Base-by-base conservation (phyloP, 2,797 vertebrate genomes). In the Rhinatrema bivittatum region DNA sequence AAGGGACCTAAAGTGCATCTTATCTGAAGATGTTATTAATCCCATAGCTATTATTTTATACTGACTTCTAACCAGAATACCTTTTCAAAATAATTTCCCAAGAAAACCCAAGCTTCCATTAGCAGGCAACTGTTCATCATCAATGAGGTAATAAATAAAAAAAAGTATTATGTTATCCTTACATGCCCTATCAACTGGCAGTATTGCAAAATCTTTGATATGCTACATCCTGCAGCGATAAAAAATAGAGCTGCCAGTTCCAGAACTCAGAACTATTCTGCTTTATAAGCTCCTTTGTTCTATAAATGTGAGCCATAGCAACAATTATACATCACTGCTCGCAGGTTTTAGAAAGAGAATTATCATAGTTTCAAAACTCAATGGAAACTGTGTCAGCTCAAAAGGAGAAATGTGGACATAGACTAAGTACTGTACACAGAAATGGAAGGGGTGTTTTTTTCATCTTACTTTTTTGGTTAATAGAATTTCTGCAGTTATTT, bases 331-430 rank as follows among this genome's bases (percentile, higher is more conserved):
- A 36, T 22, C 14, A 14, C 9, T 18, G 7, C 4, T 3, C 20
- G 18, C 4, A 3, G 0, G 0, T 11, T 28, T 10, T 4, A 4
- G 13, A 22, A 16, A 18, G 2, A 3, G 3, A n/a, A n/a, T n/a
- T n/a, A n/a, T n/a, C n/a, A n/a, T n/a, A n/a, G n/a, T n/a, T n/a
- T n/a, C n/a, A n/a, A n/a, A n/a, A n/a, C n/a, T n/a, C n/a, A n/a
- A n/a, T n/a, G n/a, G n/a, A n/a, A n/a, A n/a, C n/a, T n/a, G n/a
- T n/a, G n/a, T n/a, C n/a, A n/a, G n/a, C n/a, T n/a, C n/a, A n/a
- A n/a, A n/a, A n/a, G n/a, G n/a, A n/a, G n/a, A n/a, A n/a, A n/a
- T n/a, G n/a, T n/a, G n/a, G n/a, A n/a, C n/a, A n/a, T n/a, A n/a
- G n/a, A n/a, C n/a, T n/a, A n/a, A n/a, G n/a, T n/a, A n/a, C n/a